Evolutionary conservation across 53 echinoderm and acorn worm species (phyloP), one percentile per base, ranked within the genome.

Genomic region (Arbacia lixula): DNA sequence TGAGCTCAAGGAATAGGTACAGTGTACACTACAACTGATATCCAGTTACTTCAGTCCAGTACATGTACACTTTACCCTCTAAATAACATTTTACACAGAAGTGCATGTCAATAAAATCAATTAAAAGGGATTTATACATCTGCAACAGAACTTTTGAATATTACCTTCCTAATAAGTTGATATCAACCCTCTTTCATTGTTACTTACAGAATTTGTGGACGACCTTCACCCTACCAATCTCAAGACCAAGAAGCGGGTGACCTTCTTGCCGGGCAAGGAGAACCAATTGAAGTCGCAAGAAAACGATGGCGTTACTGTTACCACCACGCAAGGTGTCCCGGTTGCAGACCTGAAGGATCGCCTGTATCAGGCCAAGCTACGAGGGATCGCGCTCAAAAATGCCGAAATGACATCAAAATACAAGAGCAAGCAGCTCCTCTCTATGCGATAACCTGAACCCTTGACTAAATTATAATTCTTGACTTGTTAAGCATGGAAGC

Each of bases 361-460:
- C 52, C 91, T 98, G 40, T 80, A 98, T 67, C 88, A 92, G 64
- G 99, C 99, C 17, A 94, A 98, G 60, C 64, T 94, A 64, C 83
- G 99, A 68, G 86, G 94, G 19, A 68, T 86, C 22, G 94, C 94
- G 5, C 76, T 98, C 33, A 77, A 86, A 25, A 82, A 98, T 9
- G 86, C 84, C 26, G 99, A 98, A 69, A 62, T 82, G 66, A 85
- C 88, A 16, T 88, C 99, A 16, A 92, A 88, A 68, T 73, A 85
- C 39, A 94, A 92, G 68, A 98, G 99, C 87, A 98, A 94, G 71
- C 92, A 92, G 27, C 53, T 98, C 12, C 79, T 98, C 29, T 88
- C 90, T 49, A 90, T 98, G 85, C 89, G 94, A 84, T 93, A 64
- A 83, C 69, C 4, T 43, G 43, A 14, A 57, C n/a, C n/a, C n/a